These are phyloP conservation scores for Fundulus diaphanus DNA, from an alignment of 2,797 vertebrate genomes.

Conservation along the genomic window DNA sequence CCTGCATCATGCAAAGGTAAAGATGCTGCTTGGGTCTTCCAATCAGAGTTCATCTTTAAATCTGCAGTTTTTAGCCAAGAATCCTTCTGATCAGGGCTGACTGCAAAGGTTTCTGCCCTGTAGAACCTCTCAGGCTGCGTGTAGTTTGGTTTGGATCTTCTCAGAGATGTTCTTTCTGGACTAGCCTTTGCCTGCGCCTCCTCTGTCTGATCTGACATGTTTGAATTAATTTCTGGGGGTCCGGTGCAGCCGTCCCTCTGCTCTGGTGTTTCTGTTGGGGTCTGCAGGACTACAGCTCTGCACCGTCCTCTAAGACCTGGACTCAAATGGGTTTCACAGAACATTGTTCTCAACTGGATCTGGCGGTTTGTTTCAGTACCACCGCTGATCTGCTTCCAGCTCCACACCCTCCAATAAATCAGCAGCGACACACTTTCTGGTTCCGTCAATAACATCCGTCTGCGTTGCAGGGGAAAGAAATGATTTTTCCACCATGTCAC, in stretches of 20 bases:
- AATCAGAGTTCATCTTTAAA: not conserved
- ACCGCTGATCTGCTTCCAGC: slow-evolving; percentile 1
- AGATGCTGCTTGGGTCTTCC: not conserved
- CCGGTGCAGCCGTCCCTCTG: no score
- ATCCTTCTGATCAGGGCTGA: not conserved
- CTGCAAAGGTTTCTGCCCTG: not conserved
- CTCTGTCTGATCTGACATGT: not conserved
- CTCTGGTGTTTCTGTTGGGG: not conserved
- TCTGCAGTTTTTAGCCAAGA: no score
- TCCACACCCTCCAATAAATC: slow-evolving; percentile 21
- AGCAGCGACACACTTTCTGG: slow-evolving; percentile 40
- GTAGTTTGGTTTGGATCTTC: not conserved
- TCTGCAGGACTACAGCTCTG: not conserved
- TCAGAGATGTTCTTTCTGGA: not conserved
- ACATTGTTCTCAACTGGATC: not conserved
- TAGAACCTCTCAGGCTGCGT: not conserved
- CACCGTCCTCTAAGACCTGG: not conserved
- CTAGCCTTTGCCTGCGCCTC: not conserved
- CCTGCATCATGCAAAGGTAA: slow-evolving; percentile 96
- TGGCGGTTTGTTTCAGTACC: not conserved
- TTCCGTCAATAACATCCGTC: not conserved
- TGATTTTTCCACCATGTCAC: slow-evolving; percentile 52
- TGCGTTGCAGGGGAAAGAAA: slow-evolving; percentile 1
- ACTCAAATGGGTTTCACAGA: not conserved
- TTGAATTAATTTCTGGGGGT: not conserved